phyloP scores from a whole-genome alignment of 1,140 invertebrate genomes.

The Diplogasteroides magnus region DNA sequence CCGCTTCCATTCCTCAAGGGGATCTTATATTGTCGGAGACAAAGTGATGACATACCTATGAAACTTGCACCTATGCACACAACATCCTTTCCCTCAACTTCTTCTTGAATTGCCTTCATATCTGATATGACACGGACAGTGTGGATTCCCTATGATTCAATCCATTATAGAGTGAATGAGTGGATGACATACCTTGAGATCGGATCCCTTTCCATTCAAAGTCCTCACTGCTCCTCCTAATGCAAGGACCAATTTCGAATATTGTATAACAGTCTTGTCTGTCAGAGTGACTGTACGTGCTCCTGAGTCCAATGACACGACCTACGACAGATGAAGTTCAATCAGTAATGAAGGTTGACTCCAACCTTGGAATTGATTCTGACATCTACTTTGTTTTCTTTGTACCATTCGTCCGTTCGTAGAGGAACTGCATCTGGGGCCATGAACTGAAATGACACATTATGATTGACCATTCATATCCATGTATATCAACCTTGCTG shows the following conservation, averaged over 20 bases:
- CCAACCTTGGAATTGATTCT: constrained; percentile 12
- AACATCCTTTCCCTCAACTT: constrained; percentile 18
- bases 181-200: constrained; percentile 17
- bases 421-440: constrained; percentile 6
- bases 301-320: constrained; percentile 11
- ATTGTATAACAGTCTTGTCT: constrained; percentile 14
- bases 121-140: constrained; percentile 13
- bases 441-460: background rate
- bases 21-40: background rate
- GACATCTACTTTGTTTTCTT: constrained; percentile 26
- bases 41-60: constrained; percentile 11
- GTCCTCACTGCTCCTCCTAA: constrained; percentile 28
- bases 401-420: constrained; percentile 27
- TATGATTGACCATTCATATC: no score
- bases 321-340: constrained; percentile 4
- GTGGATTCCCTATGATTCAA: constrained; percentile 11
- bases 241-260: constrained; percentile 32
- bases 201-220: constrained; percentile 21
- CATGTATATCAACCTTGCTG: constrained; percentile 38
- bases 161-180: background rate
- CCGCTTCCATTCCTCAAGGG: constrained; percentile 29
- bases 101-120: constrained; percentile 11
- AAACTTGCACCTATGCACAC: constrained; percentile 24
- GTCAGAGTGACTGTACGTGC: constrained; percentile 21
- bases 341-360: background rate